Percentiles rank a stretch among this genome's conserved stretches.
phyloP scores from a whole-genome alignment of 1,140 invertebrate species.

The Procambarus clarkii region DNA sequence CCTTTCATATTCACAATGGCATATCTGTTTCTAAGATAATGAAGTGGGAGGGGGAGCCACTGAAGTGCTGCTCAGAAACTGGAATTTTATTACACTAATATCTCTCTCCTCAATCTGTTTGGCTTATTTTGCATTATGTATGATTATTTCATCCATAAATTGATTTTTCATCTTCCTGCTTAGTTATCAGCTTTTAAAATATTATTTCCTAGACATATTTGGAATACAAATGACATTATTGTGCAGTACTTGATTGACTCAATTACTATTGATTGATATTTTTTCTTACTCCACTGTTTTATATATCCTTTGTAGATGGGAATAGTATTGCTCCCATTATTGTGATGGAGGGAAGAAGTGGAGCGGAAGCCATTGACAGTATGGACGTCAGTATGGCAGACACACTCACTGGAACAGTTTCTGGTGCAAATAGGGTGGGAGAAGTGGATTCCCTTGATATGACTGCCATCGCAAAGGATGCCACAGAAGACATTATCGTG shows the following conservation, averaged over 20 bases:
- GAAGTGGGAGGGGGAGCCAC: no score
- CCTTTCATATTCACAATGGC: no score
- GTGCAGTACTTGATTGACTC: neutral
- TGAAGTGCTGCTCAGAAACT: no score
- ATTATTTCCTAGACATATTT: no score
- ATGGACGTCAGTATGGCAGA: conserved; percentile 62
- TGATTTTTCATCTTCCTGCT: no score
- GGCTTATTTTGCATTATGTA: no score
- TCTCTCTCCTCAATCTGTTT: no score
- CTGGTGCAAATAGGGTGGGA: neutral
- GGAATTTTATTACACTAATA: no score
- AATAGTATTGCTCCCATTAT: conserved; percentile 60
- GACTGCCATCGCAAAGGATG: conserved; percentile 30
- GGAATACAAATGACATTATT: no score
- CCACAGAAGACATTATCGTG: neutral
- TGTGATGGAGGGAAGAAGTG: conserved; percentile 58
- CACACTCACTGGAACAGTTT: conserved; percentile 18
- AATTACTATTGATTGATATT: neutral
- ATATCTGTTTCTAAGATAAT: no score
- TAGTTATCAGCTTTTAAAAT: no score
- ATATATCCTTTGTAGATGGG: conserved; percentile 25
- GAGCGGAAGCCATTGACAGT: conserved; percentile 27
- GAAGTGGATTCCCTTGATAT: conserved; percentile 47
- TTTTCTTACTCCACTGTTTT: neutral
- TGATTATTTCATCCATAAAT: no score